Evolutionary conservation across 2,888 invertebrate genomes (phyloP).

Genomic region (Glomeris marginata): DNA sequence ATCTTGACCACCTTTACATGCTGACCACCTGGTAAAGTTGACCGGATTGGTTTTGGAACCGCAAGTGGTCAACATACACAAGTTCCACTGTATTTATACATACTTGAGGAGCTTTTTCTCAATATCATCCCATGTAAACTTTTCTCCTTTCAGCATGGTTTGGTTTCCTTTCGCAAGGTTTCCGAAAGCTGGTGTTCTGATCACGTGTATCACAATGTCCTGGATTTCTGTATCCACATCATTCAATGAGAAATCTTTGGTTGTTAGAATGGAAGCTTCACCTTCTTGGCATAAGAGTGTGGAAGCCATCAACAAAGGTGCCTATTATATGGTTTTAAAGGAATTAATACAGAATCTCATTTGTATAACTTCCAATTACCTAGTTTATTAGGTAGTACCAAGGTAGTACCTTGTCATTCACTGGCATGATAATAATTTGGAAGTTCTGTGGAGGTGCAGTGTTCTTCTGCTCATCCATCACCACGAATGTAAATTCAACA

Average conservation of each 20-base stretch:
- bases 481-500: conserved; percentile 24
- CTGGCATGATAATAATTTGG: conserved; percentile 28
- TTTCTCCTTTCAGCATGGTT: conserved; percentile 23
- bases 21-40: no score
- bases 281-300: conserved; percentile 27
- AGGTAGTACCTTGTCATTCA: conserved; percentile 24
- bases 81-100: no score
- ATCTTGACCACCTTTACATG: no score
- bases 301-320: conserved; percentile 23
- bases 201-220: conserved; percentile 25
- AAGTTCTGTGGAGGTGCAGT: conserved; percentile 25
- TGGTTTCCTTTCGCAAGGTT: conserved; percentile 25
- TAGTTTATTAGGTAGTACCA: background rate
- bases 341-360: no score
- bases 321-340: conserved; percentile 16
- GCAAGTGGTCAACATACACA: no score
- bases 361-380: no score
- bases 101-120: conserved; percentile 15
- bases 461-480: conserved; percentile 26
- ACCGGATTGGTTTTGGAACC: no score
- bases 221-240: conserved; percentile 27
- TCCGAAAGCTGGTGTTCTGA: conserved; percentile 26
- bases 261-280: conserved; percentile 25
- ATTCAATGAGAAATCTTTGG: conserved; percentile 26
- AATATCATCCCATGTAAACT: conserved; percentile 22